Conservation (phyloP, 2,113 vertebrate species). For the Pangasianodon gigas region DNA sequence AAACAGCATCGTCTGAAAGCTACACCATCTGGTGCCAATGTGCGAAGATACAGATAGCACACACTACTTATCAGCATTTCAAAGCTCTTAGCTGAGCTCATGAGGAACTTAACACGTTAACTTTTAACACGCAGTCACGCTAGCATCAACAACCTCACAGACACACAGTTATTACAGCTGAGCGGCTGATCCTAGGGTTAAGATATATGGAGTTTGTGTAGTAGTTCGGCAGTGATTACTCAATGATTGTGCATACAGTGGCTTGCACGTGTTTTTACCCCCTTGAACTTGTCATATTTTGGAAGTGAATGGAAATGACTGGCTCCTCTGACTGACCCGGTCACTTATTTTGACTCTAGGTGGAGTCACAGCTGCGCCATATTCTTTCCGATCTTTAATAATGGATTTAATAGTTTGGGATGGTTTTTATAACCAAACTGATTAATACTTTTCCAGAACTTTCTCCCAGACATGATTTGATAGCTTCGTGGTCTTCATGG, state of each 20-base stretch:
- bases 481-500: not conserved
- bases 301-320: not conserved
- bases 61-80: conserved; percentile 6
- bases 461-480: not conserved
- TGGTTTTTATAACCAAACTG: not conserved
- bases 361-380: not conserved
- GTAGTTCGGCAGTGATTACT: conserved; percentile 21
- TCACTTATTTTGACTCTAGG: not conserved
- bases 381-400: not conserved
- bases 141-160: not conserved
- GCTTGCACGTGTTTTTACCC: not conserved
- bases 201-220: conserved; percentile 7
- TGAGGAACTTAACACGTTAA: not conserved
- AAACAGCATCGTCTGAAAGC: conserved; percentile 30
- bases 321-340: too few relatives aligned
- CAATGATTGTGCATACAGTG: not conserved
- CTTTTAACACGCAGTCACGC: not conserved
- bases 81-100: conserved; percentile 24
- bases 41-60: conserved; percentile 3
- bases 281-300: not conserved
- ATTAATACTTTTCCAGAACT: not conserved
- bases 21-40: conserved; percentile 48
- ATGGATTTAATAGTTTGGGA: not conserved
- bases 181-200: not conserved
- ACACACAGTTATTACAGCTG: not conserved